Percentiles rank a stretch among this genome's conserved stretches.
phyloP scores from a whole-genome alignment of 2,797 vertebrate species.

The Poeciliopsis infans region DNA sequence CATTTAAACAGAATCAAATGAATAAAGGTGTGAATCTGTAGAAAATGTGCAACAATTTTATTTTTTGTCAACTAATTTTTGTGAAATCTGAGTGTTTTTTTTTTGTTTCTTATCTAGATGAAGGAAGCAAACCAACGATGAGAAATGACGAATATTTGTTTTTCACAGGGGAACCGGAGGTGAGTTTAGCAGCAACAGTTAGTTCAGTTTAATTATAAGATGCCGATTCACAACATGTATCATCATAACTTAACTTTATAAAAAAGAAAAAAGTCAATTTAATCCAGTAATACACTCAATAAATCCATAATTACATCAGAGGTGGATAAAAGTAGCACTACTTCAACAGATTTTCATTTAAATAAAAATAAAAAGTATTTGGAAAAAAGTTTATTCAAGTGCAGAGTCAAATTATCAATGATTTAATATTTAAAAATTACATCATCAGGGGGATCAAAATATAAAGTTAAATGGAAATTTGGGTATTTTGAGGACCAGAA shows the following conservation, averaged over 20 bases:
- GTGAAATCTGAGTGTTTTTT: not conserved
- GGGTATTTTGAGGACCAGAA: no score
- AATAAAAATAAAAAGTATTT: no score
- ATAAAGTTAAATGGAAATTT: no score
- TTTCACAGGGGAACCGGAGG: constrained; percentile 6
- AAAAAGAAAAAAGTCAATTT: not conserved
- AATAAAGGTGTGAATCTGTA: not conserved
- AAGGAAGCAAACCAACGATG: not conserved
- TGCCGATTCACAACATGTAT: not conserved
- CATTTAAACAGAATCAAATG: not conserved
- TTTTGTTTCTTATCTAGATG: not conserved
- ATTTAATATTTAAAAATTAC: no score
- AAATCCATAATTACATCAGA: no score
- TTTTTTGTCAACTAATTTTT: not conserved
- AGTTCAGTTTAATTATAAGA: not conserved
- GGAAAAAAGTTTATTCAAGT: no score
- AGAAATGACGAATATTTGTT: not conserved
- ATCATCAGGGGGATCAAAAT: no score
- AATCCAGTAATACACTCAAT: not conserved
- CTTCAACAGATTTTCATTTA: no score
- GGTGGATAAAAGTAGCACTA: no score
- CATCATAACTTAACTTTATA: not conserved
- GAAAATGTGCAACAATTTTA: not conserved
- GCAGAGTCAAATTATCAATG: no score
- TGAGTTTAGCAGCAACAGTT: constrained; percentile 6